Conservation (phyloP, 2,113 vertebrate genomes). For the Plotosus lineatus region DNA sequence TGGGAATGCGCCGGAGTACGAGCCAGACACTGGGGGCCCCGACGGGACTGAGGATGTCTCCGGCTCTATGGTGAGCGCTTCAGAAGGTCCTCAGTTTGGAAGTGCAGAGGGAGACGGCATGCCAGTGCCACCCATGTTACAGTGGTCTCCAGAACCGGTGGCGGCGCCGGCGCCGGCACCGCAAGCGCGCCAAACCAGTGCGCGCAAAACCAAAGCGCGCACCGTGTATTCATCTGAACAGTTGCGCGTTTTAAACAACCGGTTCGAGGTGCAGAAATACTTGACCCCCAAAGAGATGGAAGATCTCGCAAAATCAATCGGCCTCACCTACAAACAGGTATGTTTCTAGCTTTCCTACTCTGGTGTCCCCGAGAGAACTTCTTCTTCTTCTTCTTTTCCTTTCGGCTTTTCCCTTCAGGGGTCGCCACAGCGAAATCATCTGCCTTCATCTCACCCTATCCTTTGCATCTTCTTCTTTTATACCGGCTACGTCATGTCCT, state of each 20-base stretch:
- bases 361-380: too few species aligned
- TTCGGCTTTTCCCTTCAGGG: too few species aligned
- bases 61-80: background rate
- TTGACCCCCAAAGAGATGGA: constrained; percentile 80
- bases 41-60: constrained; percentile 42
- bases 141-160: background rate
- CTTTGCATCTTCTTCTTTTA: too few species aligned
- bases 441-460: too few species aligned
- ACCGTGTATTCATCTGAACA: constrained; percentile 73
- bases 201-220: constrained; percentile 66
- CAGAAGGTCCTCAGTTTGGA: constrained; percentile 24
- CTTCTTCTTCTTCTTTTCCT: too few species aligned
- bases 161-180: background rate
- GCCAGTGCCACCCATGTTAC: background rate
- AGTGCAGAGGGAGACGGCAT: accelerated
- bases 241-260: constrained; percentile 71
- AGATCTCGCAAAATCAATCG: constrained; percentile 68
- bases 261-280: constrained; percentile 76
- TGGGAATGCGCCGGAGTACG: constrained; percentile 18
- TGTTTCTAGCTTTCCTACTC: too few species aligned
- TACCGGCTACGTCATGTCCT: too few species aligned
- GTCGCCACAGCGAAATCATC: too few species aligned
- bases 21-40: constrained; percentile 38
- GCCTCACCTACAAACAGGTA: constrained; percentile 81
- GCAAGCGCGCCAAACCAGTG: too few species aligned